phyloP scores from a whole-genome alignment of 1,140 invertebrate genomes.

The Pachypeltis micranthus region DNA sequence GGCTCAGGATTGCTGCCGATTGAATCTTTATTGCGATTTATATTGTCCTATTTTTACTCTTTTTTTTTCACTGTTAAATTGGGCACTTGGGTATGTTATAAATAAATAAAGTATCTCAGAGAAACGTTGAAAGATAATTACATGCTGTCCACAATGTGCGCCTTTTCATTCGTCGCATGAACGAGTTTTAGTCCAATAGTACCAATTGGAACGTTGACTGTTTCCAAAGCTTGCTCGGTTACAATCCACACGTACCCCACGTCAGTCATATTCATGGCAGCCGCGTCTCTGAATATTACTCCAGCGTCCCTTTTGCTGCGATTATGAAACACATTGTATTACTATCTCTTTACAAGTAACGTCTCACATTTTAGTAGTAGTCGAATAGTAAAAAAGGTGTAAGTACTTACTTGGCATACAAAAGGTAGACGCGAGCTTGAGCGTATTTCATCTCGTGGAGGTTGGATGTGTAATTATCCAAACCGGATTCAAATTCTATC shows the following conservation, averaged over 20 bases:
- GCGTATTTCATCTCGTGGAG: slow-evolving; percentile 67
- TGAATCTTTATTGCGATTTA: too few relatives aligned
- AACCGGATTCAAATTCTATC: slow-evolving; percentile 77
- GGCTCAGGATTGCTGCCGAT: too few relatives aligned
- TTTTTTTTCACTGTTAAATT: too few relatives aligned
- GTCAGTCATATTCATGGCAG: slow-evolving; percentile 74
- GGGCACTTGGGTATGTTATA: too few relatives aligned
- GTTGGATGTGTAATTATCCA: slow-evolving; percentile 66
- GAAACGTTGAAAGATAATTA: slow-evolving; percentile 47
- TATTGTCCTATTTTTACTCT: too few relatives aligned
- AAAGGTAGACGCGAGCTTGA: slow-evolving; percentile 79
- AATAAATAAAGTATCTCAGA: too few relatives aligned
- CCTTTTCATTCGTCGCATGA: slow-evolving; percentile 76
- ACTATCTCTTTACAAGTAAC: slow-evolving; percentile 3
- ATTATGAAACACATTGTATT: slow-evolving; percentile 19
- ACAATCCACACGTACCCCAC: slow-evolving; percentile 94
- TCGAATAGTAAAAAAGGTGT: neutral
- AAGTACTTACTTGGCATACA: slow-evolving; percentile 75
- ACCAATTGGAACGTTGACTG: slow-evolving; percentile 74
- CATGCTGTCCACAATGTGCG: slow-evolving; percentile 78
- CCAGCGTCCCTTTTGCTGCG: slow-evolving; percentile 76
- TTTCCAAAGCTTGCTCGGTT: slow-evolving; percentile 82
- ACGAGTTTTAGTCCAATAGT: slow-evolving; percentile 76
- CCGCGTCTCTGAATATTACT: slow-evolving; percentile 80
- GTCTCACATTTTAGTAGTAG: too few relatives aligned